phyloP scores from a whole-genome alignment of 2,797 vertebrate species.

The Argyrosomus regius region DNA sequence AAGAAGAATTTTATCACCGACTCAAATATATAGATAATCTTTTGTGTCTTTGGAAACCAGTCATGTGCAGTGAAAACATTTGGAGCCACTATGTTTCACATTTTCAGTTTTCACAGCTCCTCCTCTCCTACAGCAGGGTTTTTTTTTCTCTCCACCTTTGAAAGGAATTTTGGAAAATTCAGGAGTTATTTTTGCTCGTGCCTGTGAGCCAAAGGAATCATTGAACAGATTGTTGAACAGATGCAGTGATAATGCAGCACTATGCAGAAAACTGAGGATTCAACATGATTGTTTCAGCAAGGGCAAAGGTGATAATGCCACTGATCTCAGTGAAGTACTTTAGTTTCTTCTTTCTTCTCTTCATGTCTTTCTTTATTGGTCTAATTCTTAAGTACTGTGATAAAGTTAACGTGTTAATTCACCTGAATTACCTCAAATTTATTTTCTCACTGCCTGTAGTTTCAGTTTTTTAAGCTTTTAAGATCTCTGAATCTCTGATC shows the following conservation, averaged over 20 bases:
- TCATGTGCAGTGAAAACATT: constrained; percentile 3
- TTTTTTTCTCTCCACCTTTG: neutral
- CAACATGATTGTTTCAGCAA: neutral
- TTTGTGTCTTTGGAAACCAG: neutral
- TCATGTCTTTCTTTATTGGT: no score
- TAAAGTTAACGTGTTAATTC: neutral
- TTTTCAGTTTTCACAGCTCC: neutral
- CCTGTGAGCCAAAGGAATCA: neutral
- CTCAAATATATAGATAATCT: neutral
- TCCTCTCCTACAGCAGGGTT: neutral
- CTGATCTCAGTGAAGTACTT: neutral
- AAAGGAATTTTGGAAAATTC: constrained; percentile 10
- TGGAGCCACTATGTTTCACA: neutral
- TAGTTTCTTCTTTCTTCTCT: neutral
- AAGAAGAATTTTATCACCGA: neutral
- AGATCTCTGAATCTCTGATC: neutral
- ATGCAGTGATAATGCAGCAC: constrained; percentile 15
- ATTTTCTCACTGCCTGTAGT: no score
- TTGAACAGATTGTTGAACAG: constrained; percentile 20
- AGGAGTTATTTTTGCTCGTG: neutral
- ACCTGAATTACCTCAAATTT: neutral
- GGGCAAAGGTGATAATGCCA: neutral
- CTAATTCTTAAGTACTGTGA: neutral
- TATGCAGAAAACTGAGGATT: neutral
- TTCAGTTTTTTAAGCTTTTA: neutral